These are phyloP conservation scores for Polypedilum pembai DNA, from an alignment of 1,140 invertebrate species.

Conservation along the genomic window DNA sequence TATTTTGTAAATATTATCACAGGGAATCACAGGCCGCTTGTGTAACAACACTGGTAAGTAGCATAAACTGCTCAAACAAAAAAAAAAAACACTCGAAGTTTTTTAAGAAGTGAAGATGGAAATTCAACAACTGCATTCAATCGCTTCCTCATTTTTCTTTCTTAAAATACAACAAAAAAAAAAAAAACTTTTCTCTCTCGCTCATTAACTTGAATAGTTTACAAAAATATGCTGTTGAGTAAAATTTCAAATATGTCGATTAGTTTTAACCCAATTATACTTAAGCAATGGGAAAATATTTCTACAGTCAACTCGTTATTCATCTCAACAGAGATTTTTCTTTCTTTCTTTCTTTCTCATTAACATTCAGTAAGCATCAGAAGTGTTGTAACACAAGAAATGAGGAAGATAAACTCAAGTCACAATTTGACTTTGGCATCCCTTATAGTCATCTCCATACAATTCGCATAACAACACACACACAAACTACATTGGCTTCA, in stretches of 20 bases:
- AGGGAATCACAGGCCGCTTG: too few relatives aligned
- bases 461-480: neutral
- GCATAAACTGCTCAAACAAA: neutral
- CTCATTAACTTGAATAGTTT: neutral
- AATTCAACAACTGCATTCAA: slow-evolving; percentile 18
- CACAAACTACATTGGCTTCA: neutral
- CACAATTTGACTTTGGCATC: neutral
- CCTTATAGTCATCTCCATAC: neutral
- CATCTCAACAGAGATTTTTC: too few relatives aligned
- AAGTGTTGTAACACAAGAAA: neutral
- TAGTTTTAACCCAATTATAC: too few relatives aligned
- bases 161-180: neutral
- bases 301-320: too few relatives aligned
- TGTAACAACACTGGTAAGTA: too few relatives aligned
- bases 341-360: neutral
- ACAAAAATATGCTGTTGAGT: too few relatives aligned
- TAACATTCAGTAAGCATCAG: neutral
- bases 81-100: neutral
- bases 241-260: too few relatives aligned
- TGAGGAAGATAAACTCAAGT: neutral
- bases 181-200: neutral
- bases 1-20: too few relatives aligned
- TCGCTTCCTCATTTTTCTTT: slow-evolving; percentile 3
- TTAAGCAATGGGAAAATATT: too few relatives aligned
- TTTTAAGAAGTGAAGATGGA: neutral